Conservation (phyloP, 1,140 invertebrate genomes). For the Delia radicum region DNA sequence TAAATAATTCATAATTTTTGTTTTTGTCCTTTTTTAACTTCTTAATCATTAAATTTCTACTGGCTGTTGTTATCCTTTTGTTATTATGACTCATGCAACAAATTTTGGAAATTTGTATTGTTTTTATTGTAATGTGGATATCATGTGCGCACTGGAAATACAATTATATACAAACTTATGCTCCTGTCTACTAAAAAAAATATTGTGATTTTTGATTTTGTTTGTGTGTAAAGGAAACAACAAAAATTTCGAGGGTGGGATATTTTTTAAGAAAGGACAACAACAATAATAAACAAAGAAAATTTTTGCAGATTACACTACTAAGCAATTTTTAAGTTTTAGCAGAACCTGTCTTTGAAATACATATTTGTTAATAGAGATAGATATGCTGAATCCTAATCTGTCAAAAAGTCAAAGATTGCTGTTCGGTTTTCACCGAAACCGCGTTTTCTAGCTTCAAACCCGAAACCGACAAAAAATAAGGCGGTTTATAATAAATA, state of each 20-base stretch:
- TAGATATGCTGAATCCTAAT: too few relatives aligned
- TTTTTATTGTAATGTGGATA: neutral
- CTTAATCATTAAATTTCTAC: too few relatives aligned
- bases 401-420: too few relatives aligned
- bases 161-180: neutral
- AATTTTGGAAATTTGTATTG: neutral
- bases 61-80: neutral
- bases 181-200: neutral
- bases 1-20: too few relatives aligned
- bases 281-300: neutral
- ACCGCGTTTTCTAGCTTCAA: too few relatives aligned
- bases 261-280: neutral
- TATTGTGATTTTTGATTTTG: constrained; percentile 3
- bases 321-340: too few relatives aligned
- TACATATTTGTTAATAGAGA: too few relatives aligned
- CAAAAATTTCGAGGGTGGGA: neutral
- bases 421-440: too few relatives aligned
- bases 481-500: too few relatives aligned
- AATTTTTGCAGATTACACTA: neutral
- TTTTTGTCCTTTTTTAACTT: too few relatives aligned
- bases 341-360: too few relatives aligned
- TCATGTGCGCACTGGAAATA: constrained; percentile 12
- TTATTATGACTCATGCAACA: constrained; percentile 13
- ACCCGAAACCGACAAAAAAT: too few relatives aligned
- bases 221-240: neutral